Evolutionary conservation across 2,113 vertebrate genomes (phyloP), one percentile per base, ranked within the genome.

Genomic region (Columbina picui): DNA sequence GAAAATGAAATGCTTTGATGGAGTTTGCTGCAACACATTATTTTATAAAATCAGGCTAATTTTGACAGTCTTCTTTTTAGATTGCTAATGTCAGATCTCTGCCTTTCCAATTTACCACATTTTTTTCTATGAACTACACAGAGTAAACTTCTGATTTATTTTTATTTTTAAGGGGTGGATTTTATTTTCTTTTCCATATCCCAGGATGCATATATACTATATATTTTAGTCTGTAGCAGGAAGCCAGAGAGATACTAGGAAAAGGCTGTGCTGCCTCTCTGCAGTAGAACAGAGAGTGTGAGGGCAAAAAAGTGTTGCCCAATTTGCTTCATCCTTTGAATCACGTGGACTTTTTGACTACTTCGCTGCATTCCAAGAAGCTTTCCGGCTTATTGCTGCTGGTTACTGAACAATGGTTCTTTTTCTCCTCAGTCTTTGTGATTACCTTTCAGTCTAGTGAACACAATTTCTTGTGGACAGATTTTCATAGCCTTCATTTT

Each of bases 1-100:
- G 86, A 85, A 97, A 97, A 84, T 70, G 32, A 87, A 97, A 84
- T 78, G 74, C 88, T 95, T 96, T 74, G 65, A 73, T 84, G 84
- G 92, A 97, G 63, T 97, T 97, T 70, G 63, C 80, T 83, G 70
- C 39, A 94, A 94, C 96, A 84, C 53, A 13, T 59, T 94, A 43
- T 93, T 97, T 92, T 70, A 71, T 79, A 91, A 95, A 97, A 89
- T 69, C 29, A 19, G 39, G 16, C 41, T 88, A 92, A 92, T 96
- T 91, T 96, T 68, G 38, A 71, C 55, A 63, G 16, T 84, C 36
- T 34, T 80, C 39, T 60, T 94, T 93, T 96, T 91, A 87, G 90
- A 75, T 41, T 76, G 79, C 83, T 96, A 59, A 83, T 96, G 93
- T 84, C 59, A 85, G 53, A 61, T 45, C 56, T 77, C 52, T 87